Percentiles rank a stretch among this genome's conserved stretches.
Evolutionary conservation across 2,888 invertebrate genomes (phyloP).

Genomic region (Miltochrista miniata): DNA sequence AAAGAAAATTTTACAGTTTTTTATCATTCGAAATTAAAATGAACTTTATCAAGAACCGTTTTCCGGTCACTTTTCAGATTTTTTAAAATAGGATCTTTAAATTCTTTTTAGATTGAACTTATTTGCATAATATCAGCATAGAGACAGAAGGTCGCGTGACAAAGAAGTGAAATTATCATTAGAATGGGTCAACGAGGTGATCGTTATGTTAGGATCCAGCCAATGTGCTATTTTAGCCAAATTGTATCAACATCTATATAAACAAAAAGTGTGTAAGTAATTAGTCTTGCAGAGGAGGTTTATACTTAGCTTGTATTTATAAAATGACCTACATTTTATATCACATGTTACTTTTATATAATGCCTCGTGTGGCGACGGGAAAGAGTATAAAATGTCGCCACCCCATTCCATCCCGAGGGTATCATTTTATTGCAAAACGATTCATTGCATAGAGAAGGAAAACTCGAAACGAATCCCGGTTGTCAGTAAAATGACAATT

Average conservation of each 20-base stretch:
- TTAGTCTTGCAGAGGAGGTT: slow-evolving; percentile 2
- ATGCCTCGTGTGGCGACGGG: no score
- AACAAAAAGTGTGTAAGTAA: slow-evolving; percentile 40
- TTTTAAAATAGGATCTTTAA: no score
- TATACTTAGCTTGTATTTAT: no score
- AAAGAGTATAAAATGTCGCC: no score
- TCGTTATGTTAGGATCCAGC: slow-evolving; percentile 72
- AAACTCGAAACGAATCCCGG: no score
- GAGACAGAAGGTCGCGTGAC: slow-evolving; percentile 80
- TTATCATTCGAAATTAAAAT: slow-evolving; percentile 48
- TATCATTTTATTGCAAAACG: no score
- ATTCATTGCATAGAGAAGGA: no score
- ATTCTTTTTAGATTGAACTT: no score
- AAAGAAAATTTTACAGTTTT: no score
- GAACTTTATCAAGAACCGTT: slow-evolving; percentile 70
- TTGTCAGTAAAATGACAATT: no score
- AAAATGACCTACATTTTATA: no score
- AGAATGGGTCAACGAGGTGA: slow-evolving; percentile 75
- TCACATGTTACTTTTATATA: slow-evolving; percentile 46
- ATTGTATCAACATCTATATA: slow-evolving; percentile 58
- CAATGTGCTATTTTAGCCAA: slow-evolving; percentile 60
- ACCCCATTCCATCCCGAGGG: no score
- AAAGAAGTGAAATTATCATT: slow-evolving; percentile 73
- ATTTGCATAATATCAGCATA: slow-evolving; percentile 81
- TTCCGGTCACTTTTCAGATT: slow-evolving; percentile 76